Evolutionary conservation across 2,888 invertebrate genomes (phyloP), one percentile per base, ranked within the genome.

Genomic region (Dicycla oo): DNA sequence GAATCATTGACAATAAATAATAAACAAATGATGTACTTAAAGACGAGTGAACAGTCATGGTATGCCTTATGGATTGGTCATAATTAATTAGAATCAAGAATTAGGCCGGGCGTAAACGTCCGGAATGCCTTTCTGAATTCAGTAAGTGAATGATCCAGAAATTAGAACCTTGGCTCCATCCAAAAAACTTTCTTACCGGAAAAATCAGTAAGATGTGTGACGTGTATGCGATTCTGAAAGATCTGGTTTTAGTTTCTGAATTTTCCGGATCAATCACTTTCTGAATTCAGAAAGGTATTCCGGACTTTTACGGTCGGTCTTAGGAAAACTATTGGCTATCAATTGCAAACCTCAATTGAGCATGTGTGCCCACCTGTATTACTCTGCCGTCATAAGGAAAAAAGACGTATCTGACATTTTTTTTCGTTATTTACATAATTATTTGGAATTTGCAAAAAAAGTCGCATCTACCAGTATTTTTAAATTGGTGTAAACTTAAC

Each of bases 321-420:
- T 30, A 15, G 51, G 40, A 13, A 45, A 65, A 56, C 7, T 47
- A 75, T 51, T 38, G 40, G 54, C 34, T 56, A 47, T 65, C 71
- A 62, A 72, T 40, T 72, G 18, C 67, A 67, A 76, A 40, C 56
- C 30, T 69, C 51, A 62, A 62, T 69, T 73, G 61, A 57, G 30
- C 20, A 57, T 57, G 49, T n/a, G 18, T 45, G 43, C 30, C 56
- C 69, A 69, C 40, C 30, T 67, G 30, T 51, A 18, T 56, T n/a
- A n/a, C n/a, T n/a, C n/a, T n/a, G n/a, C n/a, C n/a, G n/a, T n/a
- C n/a, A n/a, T n/a, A n/a, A n/a, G n/a, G n/a, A n/a, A n/a, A n/a
- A n/a, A n/a, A n/a, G n/a, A n/a, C n/a, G n/a, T n/a, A n/a, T n/a
- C n/a, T n/a, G n/a, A n/a, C n/a, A n/a, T n/a, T n/a, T n/a, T n/a